Percentiles rank a stretch among this genome's conserved stretches.
Evolutionary conservation across 2,797 vertebrate species (phyloP).

Genomic region (Mycteria americana): DNA sequence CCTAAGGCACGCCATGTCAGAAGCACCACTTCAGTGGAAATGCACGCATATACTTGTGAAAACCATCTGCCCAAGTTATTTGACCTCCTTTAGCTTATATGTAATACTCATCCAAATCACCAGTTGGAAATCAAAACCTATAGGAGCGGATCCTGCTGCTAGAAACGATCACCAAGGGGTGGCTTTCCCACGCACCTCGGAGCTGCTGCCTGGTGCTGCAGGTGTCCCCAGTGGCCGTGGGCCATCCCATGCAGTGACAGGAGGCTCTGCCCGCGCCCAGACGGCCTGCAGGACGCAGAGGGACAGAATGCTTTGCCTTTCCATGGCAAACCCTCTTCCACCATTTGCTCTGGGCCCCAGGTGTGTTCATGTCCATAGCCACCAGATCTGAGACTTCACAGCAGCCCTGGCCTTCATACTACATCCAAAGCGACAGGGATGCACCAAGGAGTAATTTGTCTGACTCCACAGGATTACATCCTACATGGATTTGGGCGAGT

Average conservation of each 20-base stretch:
- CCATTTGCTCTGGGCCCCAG: neutral
- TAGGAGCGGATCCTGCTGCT: neutral
- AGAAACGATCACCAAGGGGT: neutral
- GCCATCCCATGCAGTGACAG: fast-evolving
- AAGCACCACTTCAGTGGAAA: neutral
- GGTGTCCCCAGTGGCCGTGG: neutral
- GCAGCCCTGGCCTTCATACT: fast-evolving
- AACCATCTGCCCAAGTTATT: neutral
- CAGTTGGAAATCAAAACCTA: fast-evolving
- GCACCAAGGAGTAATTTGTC: neutral
- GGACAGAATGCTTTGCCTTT: neutral
- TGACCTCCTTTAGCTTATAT: neutral
- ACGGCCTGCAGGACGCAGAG: neutral
- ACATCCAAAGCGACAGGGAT: neutral
- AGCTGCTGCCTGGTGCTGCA: neutral
- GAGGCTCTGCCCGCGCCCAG: fast-evolving
- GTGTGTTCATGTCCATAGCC: fast-evolving
- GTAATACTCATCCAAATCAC: neutral
- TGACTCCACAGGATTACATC: neutral
- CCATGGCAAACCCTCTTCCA: neutral
- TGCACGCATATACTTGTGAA: neutral
- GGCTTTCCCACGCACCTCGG: fast-evolving
- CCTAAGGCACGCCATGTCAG: neutral
- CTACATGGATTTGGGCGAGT: neutral
- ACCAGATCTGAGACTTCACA: neutral